phyloP scores from a whole-genome alignment of 2,113 vertebrate species.

The Fregetta grallaria region DNA sequence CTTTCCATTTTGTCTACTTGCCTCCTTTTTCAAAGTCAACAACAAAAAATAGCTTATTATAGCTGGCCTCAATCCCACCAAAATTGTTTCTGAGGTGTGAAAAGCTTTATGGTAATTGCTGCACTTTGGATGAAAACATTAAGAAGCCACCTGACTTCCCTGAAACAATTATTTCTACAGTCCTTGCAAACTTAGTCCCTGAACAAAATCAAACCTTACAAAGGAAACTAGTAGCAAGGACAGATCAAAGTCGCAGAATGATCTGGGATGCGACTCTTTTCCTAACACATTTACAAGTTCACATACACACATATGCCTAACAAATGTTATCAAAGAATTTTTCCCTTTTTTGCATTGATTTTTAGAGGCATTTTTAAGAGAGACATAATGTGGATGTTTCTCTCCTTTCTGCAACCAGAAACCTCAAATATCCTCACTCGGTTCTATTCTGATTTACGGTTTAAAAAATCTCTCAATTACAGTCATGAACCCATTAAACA shows the following conservation, averaged over 20 bases:
- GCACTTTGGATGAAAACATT: background rate
- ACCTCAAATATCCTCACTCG: background rate
- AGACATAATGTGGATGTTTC: background rate
- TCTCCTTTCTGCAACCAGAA: background rate
- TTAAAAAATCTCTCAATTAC: background rate
- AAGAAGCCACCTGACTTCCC: background rate
- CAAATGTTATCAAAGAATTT: background rate
- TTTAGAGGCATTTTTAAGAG: background rate
- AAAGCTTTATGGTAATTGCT: background rate
- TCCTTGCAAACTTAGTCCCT: background rate
- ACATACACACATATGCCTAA: background rate
- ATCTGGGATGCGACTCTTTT: background rate
- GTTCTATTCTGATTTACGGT: background rate
- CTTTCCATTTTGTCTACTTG: background rate
- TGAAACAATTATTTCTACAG: background rate
- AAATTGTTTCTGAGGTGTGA: background rate
- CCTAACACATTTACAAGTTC: background rate
- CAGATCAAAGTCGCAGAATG: background rate
- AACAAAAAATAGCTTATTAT: background rate
- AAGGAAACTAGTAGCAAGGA: background rate
- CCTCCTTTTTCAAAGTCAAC: background rate
- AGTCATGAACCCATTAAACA: background rate
- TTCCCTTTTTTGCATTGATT: background rate
- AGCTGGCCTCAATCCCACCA: background rate
- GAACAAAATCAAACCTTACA: background rate